Percentiles rank a stretch among this genome's conserved stretches.
phyloP scores from a whole-genome alignment of 2,888 invertebrate genomes.

The Hemistola chrysoprasaria region DNA sequence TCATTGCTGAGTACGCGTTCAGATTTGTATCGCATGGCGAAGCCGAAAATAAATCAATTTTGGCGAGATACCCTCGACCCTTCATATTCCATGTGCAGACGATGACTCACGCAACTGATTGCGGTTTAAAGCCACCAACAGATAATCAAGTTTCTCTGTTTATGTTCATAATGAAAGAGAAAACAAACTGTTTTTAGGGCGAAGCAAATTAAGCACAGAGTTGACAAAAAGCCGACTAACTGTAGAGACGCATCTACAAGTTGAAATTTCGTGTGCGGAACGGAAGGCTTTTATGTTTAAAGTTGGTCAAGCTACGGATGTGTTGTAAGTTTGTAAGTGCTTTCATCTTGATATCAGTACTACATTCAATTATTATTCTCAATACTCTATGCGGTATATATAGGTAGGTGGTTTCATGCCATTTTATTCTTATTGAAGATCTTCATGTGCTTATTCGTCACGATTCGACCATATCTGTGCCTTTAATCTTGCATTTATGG shows the following conservation, averaged over 20 bases:
- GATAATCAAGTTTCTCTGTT: constrained; percentile 17
- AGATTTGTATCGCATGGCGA: constrained; percentile 19
- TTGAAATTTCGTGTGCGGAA: constrained; percentile 73
- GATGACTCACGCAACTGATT: constrained; percentile 27
- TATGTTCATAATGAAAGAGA: constrained; percentile 34
- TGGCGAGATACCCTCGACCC: constrained; percentile 28
- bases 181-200: constrained; percentile 50
- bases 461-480: constrained; percentile 40
- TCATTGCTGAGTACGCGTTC: constrained; percentile 4
- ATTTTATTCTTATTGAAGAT: too few species aligned
- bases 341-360: constrained; percentile 43
- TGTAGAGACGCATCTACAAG: constrained; percentile 49
- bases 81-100: constrained; percentile 23
- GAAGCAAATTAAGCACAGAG: constrained; percentile 66
- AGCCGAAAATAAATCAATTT: constrained; percentile 45
- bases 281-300: constrained; percentile 66
- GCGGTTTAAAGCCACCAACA: constrained; percentile 9
- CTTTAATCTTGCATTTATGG: neutral
- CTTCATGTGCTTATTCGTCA: constrained; percentile 41
- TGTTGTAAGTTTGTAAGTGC: constrained; percentile 50
- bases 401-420: too few species aligned
- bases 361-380: constrained; percentile 34
- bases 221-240: constrained; percentile 61
- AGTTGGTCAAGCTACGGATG: constrained; percentile 70
- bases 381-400: too few species aligned